Evolutionary conservation across 2,113 vertebrate species (phyloP), one percentile per base, ranked within the genome.

Genomic region (Gnathonemus longibarbis): DNA sequence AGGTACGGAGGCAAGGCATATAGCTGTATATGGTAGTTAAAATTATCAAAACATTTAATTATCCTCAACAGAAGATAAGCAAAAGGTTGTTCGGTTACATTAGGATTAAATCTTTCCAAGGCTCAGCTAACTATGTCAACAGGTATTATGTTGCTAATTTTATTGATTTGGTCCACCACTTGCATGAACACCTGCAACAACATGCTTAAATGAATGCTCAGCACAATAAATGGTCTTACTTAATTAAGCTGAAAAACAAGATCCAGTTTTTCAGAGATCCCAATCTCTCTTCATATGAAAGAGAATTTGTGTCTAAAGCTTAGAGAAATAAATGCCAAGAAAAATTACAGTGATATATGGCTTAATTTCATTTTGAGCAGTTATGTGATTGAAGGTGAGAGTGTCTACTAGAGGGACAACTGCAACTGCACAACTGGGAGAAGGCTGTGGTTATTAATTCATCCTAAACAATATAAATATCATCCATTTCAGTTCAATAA

Each of bases 311-410:
- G 46, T 50, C 35, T 84, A 84, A 89, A 89, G 77, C 35, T 46
- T 35, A 85, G 31, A 89, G 49, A 89, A 84, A 89, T 84, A 62
- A 85, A 83, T 84, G 50, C 49, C 5, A 45, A 84, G 50, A 31
- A 89, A 89, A 89, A 83, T 53, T 27, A 48, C 15, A 58, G 42
- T 84, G 89, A 45, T 84, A 56, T 62, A 58, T 48, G 52, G 39
- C 42, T 62, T 56, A 84, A 85, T 84, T 89, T 89, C 52, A 11
- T 89, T 89, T 15, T 80, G 53, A 84, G 39, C 50, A 84, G 58
- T 62, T 46, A 62, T 85, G 56, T 58, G 52, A 89, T 35, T 48
- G 77, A 80, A 84, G 77, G 89, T 80, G 80, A 84, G 88, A 53
- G 70, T 56, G 31, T 53, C 45, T 31, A n/a, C 50, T 11, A 58